Conservation (phyloP, 2,113 vertebrate genomes). For the Merops nubicus region DNA sequence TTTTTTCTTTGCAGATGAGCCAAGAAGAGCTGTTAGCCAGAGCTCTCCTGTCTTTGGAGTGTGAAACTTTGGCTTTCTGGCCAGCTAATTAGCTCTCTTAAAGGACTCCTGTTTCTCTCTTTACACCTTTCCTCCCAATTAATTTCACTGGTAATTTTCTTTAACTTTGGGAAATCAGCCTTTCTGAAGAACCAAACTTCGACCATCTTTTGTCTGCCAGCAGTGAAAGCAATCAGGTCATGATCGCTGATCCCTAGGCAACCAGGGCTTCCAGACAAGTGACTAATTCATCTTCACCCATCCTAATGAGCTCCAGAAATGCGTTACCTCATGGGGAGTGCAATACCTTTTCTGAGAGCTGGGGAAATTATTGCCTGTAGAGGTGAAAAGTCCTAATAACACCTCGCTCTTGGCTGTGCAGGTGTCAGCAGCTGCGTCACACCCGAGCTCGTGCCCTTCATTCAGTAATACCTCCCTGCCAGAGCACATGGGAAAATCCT, state of each 20-base stretch:
- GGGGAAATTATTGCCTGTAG: background rate
- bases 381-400: background rate
- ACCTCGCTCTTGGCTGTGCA: rapidly evolving
- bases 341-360: background rate
- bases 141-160: constrained; percentile 37
- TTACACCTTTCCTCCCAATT: constrained; percentile 30
- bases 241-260: background rate
- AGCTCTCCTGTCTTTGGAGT: background rate
- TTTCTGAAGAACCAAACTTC: background rate
- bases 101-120: background rate
- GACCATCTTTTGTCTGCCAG: background rate
- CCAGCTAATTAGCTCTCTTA: constrained; percentile 11
- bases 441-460: background rate
- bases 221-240: background rate
- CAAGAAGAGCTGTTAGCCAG: background rate
- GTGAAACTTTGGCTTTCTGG: background rate
- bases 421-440: background rate
- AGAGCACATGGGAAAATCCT: background rate
- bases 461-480: background rate
- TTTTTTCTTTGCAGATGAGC: background rate
- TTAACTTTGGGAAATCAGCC: constrained; percentile 8
- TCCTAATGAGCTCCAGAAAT: constrained; percentile 15
- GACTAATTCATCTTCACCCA: constrained; percentile 36
- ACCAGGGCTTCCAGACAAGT: background rate
- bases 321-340: background rate